Base-by-base conservation (phyloP, 2,888 invertebrate genomes). In the Lasius fuliginosus region DNA sequence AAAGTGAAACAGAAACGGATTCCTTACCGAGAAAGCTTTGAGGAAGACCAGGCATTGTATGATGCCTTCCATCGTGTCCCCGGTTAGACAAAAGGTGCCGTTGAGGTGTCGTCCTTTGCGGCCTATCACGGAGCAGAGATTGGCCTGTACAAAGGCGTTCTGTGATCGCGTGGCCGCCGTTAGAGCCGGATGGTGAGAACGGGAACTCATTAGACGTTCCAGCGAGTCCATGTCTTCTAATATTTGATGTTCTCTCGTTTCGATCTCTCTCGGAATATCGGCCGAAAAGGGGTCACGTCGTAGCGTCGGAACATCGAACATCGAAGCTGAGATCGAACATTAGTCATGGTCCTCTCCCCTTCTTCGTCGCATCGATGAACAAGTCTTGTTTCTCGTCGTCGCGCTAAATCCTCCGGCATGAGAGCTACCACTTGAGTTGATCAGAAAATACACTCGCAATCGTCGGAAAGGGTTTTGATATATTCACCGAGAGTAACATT, bases 41-140 rank as follows among this genome's bases (percentile, higher is more conserved):
- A 98, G 97, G 96, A 98, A 98, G 92, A 98, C 98, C 93, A 98
- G 96, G 95, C 98, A 98, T 96, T 98, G 98, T 94, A 98, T 98
- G 94, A 98, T 98, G 92, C 98, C 98, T 94, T 98, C 98, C 98
- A 98, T 98, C 85, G 98, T 98, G 95, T 98, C 98, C 79, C 98
- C 98, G 68, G 98, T 98, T 85, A 98, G 96, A 94, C 98, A 98
- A 95, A 98, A 98, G 76, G 98, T 98, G 91, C 98, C 98, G 27
- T 98, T 98, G 88, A 98, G 96, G 94, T 98, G 98, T 88, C 98
- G 96, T 90, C 97, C 97, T 94, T 97, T 97, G 93, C 97, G 97
- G 56, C 98, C 97, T 76, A 97, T 96, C 79, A 97, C 97, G 27
- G 96, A 96, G 83, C 97, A 97, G 88, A 97, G 95, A 97, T 91